Conservation (phyloP, 2,797 vertebrate genomes). For the Clamator glandarius region DNA sequence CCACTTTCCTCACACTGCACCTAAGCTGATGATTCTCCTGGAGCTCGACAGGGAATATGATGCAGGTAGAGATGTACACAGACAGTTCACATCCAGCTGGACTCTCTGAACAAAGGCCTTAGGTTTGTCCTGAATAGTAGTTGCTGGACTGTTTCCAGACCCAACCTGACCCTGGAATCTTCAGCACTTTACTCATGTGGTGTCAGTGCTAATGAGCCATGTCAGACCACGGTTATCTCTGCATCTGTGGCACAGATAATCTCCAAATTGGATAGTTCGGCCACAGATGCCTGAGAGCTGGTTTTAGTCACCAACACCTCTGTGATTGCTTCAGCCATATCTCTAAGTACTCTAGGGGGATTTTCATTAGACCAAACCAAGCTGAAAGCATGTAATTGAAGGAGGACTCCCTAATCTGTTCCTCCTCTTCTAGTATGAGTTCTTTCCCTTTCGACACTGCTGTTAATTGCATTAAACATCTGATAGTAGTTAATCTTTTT, state of each 20-base stretch:
- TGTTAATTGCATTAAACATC: slow-evolving; percentile 11
- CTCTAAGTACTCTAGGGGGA: neutral
- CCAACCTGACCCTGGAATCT: neutral
- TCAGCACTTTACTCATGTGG: neutral
- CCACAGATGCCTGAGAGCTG: neutral
- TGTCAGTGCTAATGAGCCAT: neutral
- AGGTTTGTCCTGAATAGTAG: neutral
- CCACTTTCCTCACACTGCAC: neutral
- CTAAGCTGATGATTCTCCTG: neutral
- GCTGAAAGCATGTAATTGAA: slow-evolving; percentile 14
- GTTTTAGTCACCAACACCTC: neutral
- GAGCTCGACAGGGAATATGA: neutral
- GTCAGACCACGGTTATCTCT: neutral
- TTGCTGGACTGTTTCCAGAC: neutral
- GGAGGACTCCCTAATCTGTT: neutral
- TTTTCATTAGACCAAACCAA: neutral
- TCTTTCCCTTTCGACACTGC: neutral
- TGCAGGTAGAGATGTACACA: neutral
- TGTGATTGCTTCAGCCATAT: neutral
- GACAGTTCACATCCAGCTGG: neutral
- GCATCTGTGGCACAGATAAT: slow-evolving; percentile 15
- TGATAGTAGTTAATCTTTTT: slow-evolving; percentile 13
- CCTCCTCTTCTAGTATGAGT: neutral
- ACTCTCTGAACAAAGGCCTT: neutral
- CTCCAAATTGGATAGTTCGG: slow-evolving; percentile 3